These are phyloP conservation scores for Labeo rohita DNA, from an alignment of 2,113 vertebrate genomes.

Conservation along the genomic window DNA sequence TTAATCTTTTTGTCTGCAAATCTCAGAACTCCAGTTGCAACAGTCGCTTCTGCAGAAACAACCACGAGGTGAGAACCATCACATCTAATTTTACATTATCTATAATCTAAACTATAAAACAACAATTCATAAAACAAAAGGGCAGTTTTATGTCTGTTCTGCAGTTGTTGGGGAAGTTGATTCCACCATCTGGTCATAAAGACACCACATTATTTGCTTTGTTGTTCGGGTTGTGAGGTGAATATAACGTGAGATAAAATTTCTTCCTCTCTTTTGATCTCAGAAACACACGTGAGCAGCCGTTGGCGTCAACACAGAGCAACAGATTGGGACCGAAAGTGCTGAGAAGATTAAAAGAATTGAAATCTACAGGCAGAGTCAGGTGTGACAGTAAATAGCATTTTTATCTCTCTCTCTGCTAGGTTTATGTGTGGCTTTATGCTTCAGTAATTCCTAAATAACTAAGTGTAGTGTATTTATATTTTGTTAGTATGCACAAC, in stretches of 20 bases:
- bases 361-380: slow-evolving; percentile 63
- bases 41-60: neutral
- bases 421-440: neutral
- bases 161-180: neutral
- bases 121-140: neutral
- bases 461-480: neutral
- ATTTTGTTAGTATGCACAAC: slow-evolving; percentile 1
- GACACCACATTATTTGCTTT: neutral
- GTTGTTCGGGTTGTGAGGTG: neutral
- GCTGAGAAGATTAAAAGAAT: slow-evolving; percentile 56
- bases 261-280: slow-evolving; percentile 51
- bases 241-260: slow-evolving; percentile 31
- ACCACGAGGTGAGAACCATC: neutral
- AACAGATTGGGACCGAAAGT: slow-evolving; percentile 60
- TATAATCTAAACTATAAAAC: neutral
- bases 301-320: slow-evolving; percentile 51
- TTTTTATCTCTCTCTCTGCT: neutral
- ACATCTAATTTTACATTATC: neutral
- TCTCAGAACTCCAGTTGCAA: neutral
- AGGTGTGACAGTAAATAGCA: slow-evolving; percentile 25
- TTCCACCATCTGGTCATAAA: neutral
- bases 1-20: neutral
- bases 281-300: slow-evolving; percentile 63
- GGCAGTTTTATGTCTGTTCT: neutral
- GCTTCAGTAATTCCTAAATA: neutral